A percentile compares a stretch with the other conserved stretches of the same genome.
phyloP scores from a whole-genome alignment of 2,113 vertebrate species.

The Ornithorhynchus anatinus region DNA sequence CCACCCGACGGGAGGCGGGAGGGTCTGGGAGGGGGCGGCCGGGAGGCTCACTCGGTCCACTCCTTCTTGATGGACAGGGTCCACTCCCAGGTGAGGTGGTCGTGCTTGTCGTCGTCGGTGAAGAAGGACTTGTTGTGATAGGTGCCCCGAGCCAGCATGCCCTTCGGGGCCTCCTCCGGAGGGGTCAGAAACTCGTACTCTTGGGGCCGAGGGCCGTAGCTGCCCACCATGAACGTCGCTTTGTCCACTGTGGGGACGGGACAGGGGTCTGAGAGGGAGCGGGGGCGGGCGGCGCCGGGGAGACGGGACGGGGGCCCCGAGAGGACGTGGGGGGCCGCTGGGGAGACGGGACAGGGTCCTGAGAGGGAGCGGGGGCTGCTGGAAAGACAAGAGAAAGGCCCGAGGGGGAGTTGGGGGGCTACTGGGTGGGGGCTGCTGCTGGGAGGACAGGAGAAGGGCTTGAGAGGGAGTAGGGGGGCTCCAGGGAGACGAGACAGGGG shows the following conservation, averaged over 20 bases:
- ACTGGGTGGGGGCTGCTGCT: no score
- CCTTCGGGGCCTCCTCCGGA: constrained; percentile 77
- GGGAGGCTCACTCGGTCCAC: constrained; percentile 74
- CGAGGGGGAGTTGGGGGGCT: background rate
- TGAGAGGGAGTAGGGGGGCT: no score
- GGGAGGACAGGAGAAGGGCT: no score
- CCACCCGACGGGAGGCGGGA: constrained; percentile 46
- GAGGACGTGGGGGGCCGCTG: background rate
- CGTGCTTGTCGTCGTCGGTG: constrained; percentile 80
- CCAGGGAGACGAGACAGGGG: no score
- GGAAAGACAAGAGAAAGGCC: background rate
- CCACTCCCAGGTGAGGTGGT: constrained; percentile 86
- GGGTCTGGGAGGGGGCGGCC: background rate
- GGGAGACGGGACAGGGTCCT: no score
- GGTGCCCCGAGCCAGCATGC: constrained; percentile 76
- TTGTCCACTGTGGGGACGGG: constrained; percentile 75
- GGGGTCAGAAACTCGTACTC: constrained; percentile 82
- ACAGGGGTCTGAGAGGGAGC: constrained; percentile 10
- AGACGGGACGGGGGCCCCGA: no score
- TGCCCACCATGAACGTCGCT: constrained; percentile 81
- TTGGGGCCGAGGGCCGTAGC: constrained; percentile 78
- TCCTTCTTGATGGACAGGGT: constrained; percentile 84
- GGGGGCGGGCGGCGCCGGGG: no score
- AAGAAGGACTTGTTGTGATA: constrained; percentile 83
- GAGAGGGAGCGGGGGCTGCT: no score